Conservation (phyloP, 2,113 vertebrate species). For the Arvicanthis niloticus region DNA sequence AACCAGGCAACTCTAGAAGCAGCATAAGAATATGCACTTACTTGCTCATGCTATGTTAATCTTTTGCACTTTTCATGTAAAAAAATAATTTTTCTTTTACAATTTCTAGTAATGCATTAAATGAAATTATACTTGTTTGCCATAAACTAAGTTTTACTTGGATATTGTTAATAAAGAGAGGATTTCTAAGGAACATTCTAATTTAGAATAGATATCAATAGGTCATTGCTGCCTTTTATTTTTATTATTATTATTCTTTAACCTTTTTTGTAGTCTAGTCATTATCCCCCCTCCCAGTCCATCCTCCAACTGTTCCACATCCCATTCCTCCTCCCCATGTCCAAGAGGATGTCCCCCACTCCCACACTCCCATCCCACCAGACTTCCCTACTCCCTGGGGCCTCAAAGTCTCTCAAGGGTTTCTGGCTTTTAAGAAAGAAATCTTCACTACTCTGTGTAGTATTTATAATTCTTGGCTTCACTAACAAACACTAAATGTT, state of each 20-base stretch:
- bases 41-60: not conserved
- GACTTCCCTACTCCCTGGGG: too few relatives aligned
- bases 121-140: not conserved
- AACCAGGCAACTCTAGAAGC: not conserved
- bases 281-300: too few relatives aligned
- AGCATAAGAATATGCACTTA: not conserved
- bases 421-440: not conserved
- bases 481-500: not conserved
- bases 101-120: not conserved
- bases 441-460: not conserved
- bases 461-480: not conserved
- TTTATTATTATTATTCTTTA: too few relatives aligned
- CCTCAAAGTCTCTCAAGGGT: too few relatives aligned
- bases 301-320: not conserved
- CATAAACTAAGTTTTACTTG: not conserved
- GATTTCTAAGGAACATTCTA: not conserved
- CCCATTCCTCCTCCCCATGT: too few relatives aligned
- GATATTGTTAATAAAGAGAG: not conserved
- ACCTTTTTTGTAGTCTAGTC: too few relatives aligned
- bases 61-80: not conserved
- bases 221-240: too few relatives aligned
- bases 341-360: too few relatives aligned
- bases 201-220: not conserved
- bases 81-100: not conserved
- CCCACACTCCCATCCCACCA: too few relatives aligned